Base-by-base conservation (phyloP, 2,113 vertebrate genomes). In the Thunnus maccoyii region DNA sequence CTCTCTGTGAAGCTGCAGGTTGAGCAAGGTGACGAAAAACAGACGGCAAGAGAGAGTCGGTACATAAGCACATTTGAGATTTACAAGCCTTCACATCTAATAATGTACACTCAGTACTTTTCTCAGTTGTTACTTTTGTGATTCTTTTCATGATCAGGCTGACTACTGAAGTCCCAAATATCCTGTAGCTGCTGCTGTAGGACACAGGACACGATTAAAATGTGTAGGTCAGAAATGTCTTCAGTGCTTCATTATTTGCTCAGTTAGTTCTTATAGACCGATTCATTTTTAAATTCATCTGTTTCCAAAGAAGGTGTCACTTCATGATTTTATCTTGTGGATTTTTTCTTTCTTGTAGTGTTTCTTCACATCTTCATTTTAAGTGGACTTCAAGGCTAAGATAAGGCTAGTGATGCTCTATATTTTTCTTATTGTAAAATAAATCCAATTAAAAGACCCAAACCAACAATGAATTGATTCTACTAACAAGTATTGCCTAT, bases 21-120 rank as follows among this genome's bases (percentile, higher is more conserved):
- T 69, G 66, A 66, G 73, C 15, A 83, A 81, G 56, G 69, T 78
- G 85, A 79, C 63, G 48, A 82, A 69, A 75, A 90, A 88, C 51
- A 58, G 27, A 30, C 27, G 27, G 55, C 72, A 44, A 76, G 8
- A 18, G 8, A 18, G 27, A 20, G 30, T 20, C 14, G 22, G 46
- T 36, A 72, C 16, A 85, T 47, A 65, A 77, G 15, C 60, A 78
- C 78, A 71, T 50, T 51, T 22, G 51, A 80, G 68, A 63, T 67
- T 60, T 10, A 54, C 30, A 58, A 75, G 52, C 72, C 16, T n/a
- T 56, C 63, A 77, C 74, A 32, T 78, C 60, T 76, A 72, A 79
- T 72, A 80, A 83, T 79, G 20, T 25, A 27, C 65, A 44, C 52
- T 56, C 55, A 17, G 68, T n/a, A 77, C 8, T 50, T 22, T 52